Conservation (phyloP, 2,113 vertebrate species). For the Origma solitaria region DNA sequence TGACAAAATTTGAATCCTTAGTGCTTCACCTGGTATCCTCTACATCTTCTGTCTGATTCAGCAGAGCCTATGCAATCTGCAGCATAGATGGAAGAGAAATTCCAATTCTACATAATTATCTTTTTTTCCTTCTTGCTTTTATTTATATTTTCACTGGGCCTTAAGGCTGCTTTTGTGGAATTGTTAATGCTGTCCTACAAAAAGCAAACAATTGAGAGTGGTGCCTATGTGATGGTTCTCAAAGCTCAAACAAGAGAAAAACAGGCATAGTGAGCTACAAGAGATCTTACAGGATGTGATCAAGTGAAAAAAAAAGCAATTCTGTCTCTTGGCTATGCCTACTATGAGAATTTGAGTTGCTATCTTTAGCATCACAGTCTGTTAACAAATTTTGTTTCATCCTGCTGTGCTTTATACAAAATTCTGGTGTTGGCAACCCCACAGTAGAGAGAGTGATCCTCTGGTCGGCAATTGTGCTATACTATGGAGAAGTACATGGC, state of each 20-base stretch:
- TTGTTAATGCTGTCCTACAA: neutral
- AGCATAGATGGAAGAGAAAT: neutral
- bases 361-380: neutral
- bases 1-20: neutral
- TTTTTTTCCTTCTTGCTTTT: neutral
- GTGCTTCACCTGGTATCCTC: neutral
- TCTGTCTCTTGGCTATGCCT: neutral
- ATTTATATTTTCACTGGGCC: neutral
- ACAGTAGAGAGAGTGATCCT: neutral
- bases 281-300: neutral
- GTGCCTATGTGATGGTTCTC: neutral
- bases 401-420: neutral
- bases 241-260: neutral
- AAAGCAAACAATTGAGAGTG: neutral
- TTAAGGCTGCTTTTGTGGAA: neutral
- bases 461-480: neutral
- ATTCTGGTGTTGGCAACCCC: neutral
- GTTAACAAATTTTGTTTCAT: neutral
- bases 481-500: fast-evolving
- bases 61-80: neutral
- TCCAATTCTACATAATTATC: neutral
- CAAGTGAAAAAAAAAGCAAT: neutral
- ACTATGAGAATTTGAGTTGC: neutral
- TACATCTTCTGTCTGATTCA: neutral
- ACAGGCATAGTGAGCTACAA: neutral